Base-by-base conservation (phyloP, 2,888 invertebrate genomes). In the Lucinisca nassula region DNA sequence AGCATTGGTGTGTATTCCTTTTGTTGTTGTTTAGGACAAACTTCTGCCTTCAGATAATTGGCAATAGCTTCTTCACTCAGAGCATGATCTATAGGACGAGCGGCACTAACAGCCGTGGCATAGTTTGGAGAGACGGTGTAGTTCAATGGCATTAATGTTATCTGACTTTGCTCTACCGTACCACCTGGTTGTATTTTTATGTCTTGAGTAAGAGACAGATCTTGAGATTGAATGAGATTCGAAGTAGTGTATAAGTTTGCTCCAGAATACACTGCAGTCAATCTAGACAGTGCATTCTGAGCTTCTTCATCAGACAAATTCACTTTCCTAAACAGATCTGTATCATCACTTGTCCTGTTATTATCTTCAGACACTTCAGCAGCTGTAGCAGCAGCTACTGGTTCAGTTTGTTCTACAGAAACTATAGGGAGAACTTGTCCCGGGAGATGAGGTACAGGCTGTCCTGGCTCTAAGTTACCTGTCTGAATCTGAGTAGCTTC, bases 91-190 rank as follows among this genome's bases (percentile, higher is more conserved):
- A 45, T 45, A 6, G 67, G 8, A 10, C 67, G 67, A 32, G 30
- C 12, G 4, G 35, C 30, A 67, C 24, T 67, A 17, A 67, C 27
- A 17, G 40, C 45, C 27, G 74, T 4, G 8, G 45, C 49, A 49
- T 27, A 74, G 45, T 38, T 74, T 37, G 21, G 74, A 32, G 74
- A 49, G 14, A 74, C n/a, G 17, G 40, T 74, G 24, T 74, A 74
- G 27, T 74, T 74, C 12, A 74, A 32, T 45, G 74, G 74, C 74
- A 74, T 27, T 40, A 49, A 30, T 8, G 74, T 40, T 2, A 74
- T 74, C 45, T 72, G 35, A 30, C 27, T 30, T 35, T 67, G 67
- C 0, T 79, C 32, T 45, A 72, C 10, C n/a, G 70, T 1, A 21
- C 27, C 24, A 61, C 21, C 21, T 32, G n/a, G 67, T 72, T 38